These are phyloP conservation scores for Pteronura brasiliensis DNA, from an alignment of 2,113 vertebrate genomes.

Conservation along the genomic window DNA sequence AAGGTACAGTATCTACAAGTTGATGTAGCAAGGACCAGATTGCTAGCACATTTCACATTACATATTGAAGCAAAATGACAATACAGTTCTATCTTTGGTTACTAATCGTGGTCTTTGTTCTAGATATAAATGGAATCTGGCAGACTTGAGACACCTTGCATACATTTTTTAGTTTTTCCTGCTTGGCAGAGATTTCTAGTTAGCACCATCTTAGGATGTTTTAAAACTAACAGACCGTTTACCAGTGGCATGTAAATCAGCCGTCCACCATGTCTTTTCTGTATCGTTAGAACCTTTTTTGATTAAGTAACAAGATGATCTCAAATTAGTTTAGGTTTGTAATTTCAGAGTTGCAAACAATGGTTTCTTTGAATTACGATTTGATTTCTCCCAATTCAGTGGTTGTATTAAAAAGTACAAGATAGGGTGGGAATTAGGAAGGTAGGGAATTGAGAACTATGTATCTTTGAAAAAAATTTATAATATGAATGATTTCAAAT, in stretches of 20 bases:
- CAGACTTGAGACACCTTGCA: not conserved
- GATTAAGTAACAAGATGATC: not conserved
- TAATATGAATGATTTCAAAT: slow-evolving; percentile 19
- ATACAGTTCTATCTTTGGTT: not conserved
- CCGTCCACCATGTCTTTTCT: not conserved
- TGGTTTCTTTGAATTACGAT: slow-evolving; percentile 16
- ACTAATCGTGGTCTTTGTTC: not conserved
- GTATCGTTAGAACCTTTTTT: slow-evolving; percentile 18
- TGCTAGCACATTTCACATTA: not conserved
- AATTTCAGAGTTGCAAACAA: slow-evolving; percentile 33
- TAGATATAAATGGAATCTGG: not conserved
- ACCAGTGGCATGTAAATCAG: not conserved
- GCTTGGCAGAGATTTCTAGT: not conserved
- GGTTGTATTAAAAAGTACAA: slow-evolving; percentile 20
- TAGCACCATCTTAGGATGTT: not conserved
- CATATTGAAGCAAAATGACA: not conserved
- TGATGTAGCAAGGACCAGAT: not conserved
- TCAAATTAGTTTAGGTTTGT: slow-evolving; percentile 30
- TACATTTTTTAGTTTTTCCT: slow-evolving; percentile 12
- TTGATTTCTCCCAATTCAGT: slow-evolving; percentile 13
- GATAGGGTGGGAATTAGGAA: not conserved
- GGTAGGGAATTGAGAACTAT: slow-evolving; percentile 22
- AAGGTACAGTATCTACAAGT: slow-evolving; percentile 83
- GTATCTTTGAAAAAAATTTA: not conserved
- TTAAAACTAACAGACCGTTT: not conserved